Conservation (phyloP, 2,797 vertebrate species). For the Sternarchorhynchus goeldii region DNA sequence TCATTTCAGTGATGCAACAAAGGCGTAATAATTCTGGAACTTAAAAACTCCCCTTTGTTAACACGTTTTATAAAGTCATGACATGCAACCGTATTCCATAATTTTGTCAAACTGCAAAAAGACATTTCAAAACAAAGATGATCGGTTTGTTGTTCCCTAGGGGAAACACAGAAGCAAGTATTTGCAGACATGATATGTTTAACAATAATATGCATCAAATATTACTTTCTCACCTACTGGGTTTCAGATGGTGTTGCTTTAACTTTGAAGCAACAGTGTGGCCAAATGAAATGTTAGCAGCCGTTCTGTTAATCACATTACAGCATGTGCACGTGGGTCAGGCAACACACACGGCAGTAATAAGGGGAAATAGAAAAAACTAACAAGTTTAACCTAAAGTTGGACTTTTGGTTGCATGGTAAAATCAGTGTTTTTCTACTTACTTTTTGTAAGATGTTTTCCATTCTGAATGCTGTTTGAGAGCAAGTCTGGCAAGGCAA, state of each 20-base stretch:
- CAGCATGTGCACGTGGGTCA: constrained; percentile 7
- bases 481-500: background rate
- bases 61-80: constrained; percentile 25
- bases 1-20: constrained; percentile 68
- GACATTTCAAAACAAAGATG: constrained; percentile 4
- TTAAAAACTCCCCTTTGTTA: constrained; percentile 48
- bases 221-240: constrained; percentile 33
- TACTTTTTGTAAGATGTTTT: too few relatives aligned
- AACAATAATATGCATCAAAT: constrained; percentile 19
- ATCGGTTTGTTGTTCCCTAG: background rate
- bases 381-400: background rate
- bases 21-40: constrained; percentile 62
- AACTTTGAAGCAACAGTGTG: background rate
- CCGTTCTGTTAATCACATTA: background rate
- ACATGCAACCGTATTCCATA: background rate
- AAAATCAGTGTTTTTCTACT: background rate
- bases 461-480: background rate
- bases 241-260: constrained; percentile 5
- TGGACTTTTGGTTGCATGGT: background rate
- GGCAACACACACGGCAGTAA: background rate
- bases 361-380: constrained; percentile 3
- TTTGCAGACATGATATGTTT: constrained; percentile 25
- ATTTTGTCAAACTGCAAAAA: constrained; percentile 39
- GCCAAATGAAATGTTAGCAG: background rate
- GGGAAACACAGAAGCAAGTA: constrained; percentile 14